Evolutionary conservation across 2,797 vertebrate genomes (phyloP).

Genomic region (Danio aesculapii): DNA sequence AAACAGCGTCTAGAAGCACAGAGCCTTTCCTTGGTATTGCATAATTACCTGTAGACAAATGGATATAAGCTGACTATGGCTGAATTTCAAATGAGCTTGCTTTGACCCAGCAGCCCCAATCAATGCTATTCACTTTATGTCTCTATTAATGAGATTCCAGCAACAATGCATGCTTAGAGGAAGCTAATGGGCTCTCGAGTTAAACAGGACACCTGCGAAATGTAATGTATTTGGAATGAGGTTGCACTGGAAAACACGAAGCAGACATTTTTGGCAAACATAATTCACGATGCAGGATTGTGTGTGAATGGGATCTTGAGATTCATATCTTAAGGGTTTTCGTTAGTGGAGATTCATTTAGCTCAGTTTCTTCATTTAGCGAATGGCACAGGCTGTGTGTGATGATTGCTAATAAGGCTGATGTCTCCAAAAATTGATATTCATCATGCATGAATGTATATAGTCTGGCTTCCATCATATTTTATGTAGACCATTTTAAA

Average conservation of each 20-base stretch:
- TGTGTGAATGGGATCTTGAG: neutral
- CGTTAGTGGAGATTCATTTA: neutral
- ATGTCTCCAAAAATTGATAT: neutral
- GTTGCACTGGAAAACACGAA: neutral
- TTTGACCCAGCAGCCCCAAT: conserved; percentile 30
- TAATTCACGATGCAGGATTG: neutral
- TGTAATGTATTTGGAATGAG: neutral
- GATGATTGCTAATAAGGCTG: neutral
- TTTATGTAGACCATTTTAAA: too few relatives aligned
- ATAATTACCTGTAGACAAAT: conserved; percentile 40
- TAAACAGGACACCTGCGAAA: neutral
- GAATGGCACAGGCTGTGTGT: neutral
- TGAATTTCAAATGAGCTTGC: conserved; percentile 41
- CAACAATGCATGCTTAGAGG: conserved; percentile 4
- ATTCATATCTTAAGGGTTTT: neutral
- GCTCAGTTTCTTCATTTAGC: neutral
- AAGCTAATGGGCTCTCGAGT: conserved; percentile 13
- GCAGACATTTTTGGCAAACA: neutral
- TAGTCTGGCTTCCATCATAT: too few relatives aligned
- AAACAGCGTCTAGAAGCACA: neutral
- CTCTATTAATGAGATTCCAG: conserved; percentile 36
- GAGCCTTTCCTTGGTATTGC: neutral
- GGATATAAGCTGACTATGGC: conserved; percentile 27
- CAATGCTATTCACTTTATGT: conserved; percentile 31
- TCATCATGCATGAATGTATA: too few relatives aligned